Base-by-base conservation (phyloP, 2,888 invertebrate genomes). In the Plagodis dolabraria region DNA sequence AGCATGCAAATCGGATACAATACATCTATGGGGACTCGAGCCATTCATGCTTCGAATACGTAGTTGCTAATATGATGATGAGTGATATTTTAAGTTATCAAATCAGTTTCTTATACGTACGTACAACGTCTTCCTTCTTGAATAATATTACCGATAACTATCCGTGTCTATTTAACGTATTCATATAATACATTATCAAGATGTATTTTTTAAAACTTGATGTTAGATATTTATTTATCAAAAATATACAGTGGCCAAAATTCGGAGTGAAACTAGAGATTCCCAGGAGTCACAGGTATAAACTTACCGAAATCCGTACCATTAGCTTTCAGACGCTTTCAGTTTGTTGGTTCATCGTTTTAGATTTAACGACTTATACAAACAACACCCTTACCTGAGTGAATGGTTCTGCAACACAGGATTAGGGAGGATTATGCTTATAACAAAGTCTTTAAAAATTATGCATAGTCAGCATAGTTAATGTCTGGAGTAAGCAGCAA, bases 1-100 rank as follows among this genome's bases (percentile, higher is more conserved):
- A 68, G 80, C 76, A 85, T 85, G 82, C 81, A 82, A 83, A 85
- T 79, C 79, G 79, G 71, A 75, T 65, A 69, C 73, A 67, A 75
- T 65, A 69, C 73, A 67, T 70, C 74, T 74, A 74, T 74, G 72
- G 73, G 63, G 71, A 74, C 75, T 74, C 70, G 67, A 67, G 72
- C 69, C 69, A 73, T 73, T 76, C 74, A 71, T 70, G 70, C 68
- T 66, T 74, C 33, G 47, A 56, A 51, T 54, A 36, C 7, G 9
- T 40, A 61, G 44, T n/a, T 49, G 57, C 59, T 52, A 57, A 62
- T 58, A 46, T 53, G 59, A 53, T 58, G 8, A 42, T 42, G 7
- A 10, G 5, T 10, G 6, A 38, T 38, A 38, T 38, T 38, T 4
- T 38, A 10, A 46, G 22, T 22, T 22, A 22, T 22, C 1, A 22